These are phyloP conservation scores for Stomatorhinus walkeri DNA, from an alignment of 2,797 vertebrate genomes.

Conservation along the genomic window DNA sequence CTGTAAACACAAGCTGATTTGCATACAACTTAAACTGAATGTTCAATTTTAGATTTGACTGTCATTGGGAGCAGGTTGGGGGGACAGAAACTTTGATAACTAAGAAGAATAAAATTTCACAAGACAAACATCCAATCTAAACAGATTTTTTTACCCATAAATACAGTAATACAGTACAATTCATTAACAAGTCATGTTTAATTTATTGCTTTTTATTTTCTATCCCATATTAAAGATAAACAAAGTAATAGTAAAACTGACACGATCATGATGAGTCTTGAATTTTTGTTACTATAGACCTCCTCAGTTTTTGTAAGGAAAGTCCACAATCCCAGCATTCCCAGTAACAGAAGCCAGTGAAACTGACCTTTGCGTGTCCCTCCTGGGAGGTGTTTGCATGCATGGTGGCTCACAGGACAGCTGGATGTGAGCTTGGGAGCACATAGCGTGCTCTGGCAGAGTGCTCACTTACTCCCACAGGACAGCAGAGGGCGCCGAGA, in stretches of 20 bases:
- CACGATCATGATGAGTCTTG: background rate
- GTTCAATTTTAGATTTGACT: slow-evolving; percentile 2
- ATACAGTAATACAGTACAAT: background rate
- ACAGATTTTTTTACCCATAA: slow-evolving; percentile 16
- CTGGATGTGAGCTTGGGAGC: slow-evolving; percentile 22
- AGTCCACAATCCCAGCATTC: background rate
- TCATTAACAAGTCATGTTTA: background rate
- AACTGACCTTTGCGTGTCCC: background rate
- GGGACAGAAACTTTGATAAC: background rate
- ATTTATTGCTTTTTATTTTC: background rate
- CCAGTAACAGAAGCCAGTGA: background rate
- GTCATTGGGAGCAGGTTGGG: background rate
- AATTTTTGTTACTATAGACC: background rate
- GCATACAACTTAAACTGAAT: slow-evolving; percentile 18
- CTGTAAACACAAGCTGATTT: slow-evolving; percentile 9
- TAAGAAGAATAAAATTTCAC: slow-evolving; percentile 10
- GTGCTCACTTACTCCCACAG: slow-evolving; percentile 22
- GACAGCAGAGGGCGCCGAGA: slow-evolving; percentile 5
- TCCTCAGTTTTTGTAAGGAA: background rate
- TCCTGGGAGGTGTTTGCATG: background rate
- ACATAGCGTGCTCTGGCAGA: slow-evolving; percentile 26
- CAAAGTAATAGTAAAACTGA: background rate
- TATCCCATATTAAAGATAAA: background rate
- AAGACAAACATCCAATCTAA: slow-evolving; percentile 15
- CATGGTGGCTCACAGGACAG: slow-evolving; percentile 12